Evolutionary conservation across 2,888 invertebrate species (phyloP).

Genomic region (Euzophera pinguis): DNA sequence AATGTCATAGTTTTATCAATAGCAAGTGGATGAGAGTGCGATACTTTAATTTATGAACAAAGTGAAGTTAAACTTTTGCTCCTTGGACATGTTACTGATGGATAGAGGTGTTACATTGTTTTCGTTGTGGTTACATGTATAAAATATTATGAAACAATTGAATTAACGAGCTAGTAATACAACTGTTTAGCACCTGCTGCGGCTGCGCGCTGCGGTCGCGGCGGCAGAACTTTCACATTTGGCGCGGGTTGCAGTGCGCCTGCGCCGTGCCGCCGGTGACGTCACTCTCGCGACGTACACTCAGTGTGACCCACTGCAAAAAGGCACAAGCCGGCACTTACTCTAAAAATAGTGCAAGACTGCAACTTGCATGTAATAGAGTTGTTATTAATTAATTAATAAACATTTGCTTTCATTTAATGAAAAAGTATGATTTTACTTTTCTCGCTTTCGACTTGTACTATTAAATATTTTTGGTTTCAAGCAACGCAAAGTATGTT

Average conservation of each 20-base stretch:
- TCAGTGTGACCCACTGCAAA: slow-evolving; percentile 31
- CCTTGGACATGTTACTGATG: not conserved
- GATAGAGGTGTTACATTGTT: not conserved
- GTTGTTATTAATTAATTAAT: too few species aligned
- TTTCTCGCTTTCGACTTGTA: too few species aligned
- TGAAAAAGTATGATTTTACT: too few species aligned
- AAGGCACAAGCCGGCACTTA: slow-evolving; percentile 17
- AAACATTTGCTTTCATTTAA: too few species aligned
- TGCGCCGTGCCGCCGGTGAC: slow-evolving; percentile 46
- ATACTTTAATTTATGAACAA: slow-evolving; percentile 7
- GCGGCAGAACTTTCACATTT: slow-evolving; percentile 72
- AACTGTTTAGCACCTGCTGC: slow-evolving; percentile 62
- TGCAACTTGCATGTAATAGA: too few species aligned
- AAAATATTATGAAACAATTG: slow-evolving; percentile 4
- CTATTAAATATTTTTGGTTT: too few species aligned
- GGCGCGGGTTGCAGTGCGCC: slow-evolving; percentile 62
- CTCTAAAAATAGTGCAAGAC: not conserved
- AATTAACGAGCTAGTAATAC: slow-evolving; percentile 32
- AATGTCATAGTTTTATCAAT: not conserved
- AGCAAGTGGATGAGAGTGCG: slow-evolving; percentile 30
- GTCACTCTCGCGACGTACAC: slow-evolving; percentile 39
- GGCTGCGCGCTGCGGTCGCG: slow-evolving; percentile 50
- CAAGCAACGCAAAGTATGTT: too few species aligned
- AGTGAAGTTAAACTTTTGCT: too few species aligned
- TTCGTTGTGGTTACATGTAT: slow-evolving; percentile 7